These are phyloP conservation scores for Cosmia pyralina DNA, from an alignment of 2,888 invertebrate species.

Conservation along the genomic window DNA sequence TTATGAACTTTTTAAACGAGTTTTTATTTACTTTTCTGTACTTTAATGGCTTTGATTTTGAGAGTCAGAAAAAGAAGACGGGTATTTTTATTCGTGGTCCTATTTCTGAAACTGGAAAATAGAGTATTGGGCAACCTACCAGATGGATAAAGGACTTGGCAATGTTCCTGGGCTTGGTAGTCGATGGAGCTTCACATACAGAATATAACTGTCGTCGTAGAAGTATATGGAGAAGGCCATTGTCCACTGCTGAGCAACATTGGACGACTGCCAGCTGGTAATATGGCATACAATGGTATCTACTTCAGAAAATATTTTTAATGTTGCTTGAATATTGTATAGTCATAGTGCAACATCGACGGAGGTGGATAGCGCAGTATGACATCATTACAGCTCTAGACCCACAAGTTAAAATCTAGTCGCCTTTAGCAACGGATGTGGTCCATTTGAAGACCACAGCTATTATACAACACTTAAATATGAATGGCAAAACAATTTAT, in stretches of 20 bases:
- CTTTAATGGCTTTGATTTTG: constrained; percentile 8
- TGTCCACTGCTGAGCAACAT: background rate
- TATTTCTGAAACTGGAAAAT: background rate
- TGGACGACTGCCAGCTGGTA: background rate
- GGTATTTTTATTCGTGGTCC: background rate
- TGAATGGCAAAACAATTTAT: constrained; percentile 29
- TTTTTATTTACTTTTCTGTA: constrained; percentile 16
- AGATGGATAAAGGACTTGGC: background rate
- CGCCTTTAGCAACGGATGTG: constrained; percentile 3
- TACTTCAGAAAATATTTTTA: background rate
- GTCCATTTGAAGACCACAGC: constrained; percentile 12
- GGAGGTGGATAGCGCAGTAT: background rate
- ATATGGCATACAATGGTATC: background rate
- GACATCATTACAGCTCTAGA: constrained; percentile 1
- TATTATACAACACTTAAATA: constrained; percentile 19
- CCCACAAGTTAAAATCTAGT: constrained; percentile 5
- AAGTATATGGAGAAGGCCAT: background rate
- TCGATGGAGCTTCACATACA: too few relatives aligned
- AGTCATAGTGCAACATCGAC: background rate
- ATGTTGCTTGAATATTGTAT: background rate
- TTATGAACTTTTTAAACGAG: constrained; percentile 40
- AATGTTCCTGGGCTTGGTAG: background rate
- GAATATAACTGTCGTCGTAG: background rate
- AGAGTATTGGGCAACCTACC: too few relatives aligned
- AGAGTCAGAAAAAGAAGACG: background rate